These are phyloP conservation scores for Falco rusticolus DNA, from an alignment of 2,797 vertebrate genomes.

Conservation along the genomic window DNA sequence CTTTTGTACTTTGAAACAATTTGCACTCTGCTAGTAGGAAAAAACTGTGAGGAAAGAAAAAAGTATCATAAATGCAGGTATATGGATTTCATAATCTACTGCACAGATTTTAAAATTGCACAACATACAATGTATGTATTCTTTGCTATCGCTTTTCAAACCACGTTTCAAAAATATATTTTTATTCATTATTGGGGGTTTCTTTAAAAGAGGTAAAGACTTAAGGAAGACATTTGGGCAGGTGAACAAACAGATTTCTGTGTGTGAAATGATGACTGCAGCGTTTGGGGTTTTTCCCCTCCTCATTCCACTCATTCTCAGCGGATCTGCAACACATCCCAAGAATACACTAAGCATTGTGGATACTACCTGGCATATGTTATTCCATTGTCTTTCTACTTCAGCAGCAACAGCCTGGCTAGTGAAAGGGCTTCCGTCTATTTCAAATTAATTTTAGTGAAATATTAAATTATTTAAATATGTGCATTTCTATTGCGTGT, in stretches of 20 bases:
- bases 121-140: no score
- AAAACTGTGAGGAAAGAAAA: background rate
- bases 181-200: background rate
- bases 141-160: background rate
- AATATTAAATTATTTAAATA: background rate
- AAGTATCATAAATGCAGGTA: background rate
- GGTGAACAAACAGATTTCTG: background rate
- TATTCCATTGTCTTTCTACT: background rate
- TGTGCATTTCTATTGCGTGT: background rate
- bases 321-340: background rate
- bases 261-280: background rate
- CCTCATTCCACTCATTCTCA: background rate
- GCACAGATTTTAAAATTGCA: background rate
- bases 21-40: background rate
- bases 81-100: background rate
- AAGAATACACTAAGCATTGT: background rate
- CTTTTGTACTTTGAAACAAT: background rate
- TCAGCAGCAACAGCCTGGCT: background rate
- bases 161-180: fast-evolving
- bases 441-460: background rate
- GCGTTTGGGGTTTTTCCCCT: fast-evolving
- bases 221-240: background rate
- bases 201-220: background rate
- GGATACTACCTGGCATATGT: background rate
- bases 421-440: background rate